These are phyloP conservation scores for Eugnorisma glareosa DNA, from an alignment of 2,888 invertebrate genomes.

Conservation along the genomic window DNA sequence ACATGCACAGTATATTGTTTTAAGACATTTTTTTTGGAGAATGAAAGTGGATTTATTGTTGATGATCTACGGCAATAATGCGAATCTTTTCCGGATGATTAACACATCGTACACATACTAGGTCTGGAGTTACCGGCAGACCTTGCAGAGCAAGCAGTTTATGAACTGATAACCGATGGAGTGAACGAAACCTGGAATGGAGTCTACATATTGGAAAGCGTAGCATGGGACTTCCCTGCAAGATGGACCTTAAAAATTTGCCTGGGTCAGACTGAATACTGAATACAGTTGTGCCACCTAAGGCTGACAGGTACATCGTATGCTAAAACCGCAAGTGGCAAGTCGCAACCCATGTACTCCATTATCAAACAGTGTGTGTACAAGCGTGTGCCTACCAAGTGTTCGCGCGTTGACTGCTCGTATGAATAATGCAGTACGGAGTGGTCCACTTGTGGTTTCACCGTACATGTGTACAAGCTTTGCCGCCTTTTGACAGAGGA, in stretches of 20 bases:
- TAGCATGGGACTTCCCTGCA: neutral
- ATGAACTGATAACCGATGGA: neutral
- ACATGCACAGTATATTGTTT: too few species aligned
- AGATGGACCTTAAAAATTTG: neutral
- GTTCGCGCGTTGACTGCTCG: neutral
- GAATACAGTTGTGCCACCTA: neutral
- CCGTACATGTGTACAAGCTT: slow-evolving; percentile 3
- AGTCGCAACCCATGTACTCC: slow-evolving; percentile 15
- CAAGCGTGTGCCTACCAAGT: slow-evolving; percentile 13
- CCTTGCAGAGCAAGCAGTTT: neutral
- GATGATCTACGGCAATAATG: neutral
- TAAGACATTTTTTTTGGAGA: too few species aligned
- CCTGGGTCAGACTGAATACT: neutral
- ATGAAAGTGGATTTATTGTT: too few species aligned
- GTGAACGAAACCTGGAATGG: neutral
- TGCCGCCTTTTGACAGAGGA: slow-evolving; percentile 7
- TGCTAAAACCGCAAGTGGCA: slow-evolving; percentile 14
- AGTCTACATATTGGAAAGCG: neutral
- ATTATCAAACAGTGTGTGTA: slow-evolving; percentile 16
- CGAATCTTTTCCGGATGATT: neutral
- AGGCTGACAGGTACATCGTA: neutral
- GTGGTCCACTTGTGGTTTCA: slow-evolving; percentile 10
- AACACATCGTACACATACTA: neutral
- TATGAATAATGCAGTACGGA: slow-evolving; percentile 41
- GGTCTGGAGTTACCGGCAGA: neutral